Evolutionary conservation across 2,113 vertebrate species (phyloP).

Genomic region (Etia nguti): DNA sequence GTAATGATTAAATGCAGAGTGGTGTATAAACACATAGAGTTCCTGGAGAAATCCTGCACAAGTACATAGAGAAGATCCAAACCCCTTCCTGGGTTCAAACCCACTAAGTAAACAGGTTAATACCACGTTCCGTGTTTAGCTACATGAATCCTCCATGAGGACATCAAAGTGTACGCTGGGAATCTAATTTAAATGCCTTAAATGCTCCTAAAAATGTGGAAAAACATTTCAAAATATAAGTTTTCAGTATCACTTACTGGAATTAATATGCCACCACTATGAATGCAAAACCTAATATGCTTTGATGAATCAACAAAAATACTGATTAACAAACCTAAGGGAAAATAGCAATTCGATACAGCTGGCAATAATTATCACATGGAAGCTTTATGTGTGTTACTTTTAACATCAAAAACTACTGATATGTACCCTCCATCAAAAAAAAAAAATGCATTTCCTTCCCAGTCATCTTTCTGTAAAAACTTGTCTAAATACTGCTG

Average conservation of each 20-base stretch:
- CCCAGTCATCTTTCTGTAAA: not conserved
- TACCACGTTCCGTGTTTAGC: not conserved
- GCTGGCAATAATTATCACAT: not conserved
- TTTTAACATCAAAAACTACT: not conserved
- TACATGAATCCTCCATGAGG: not conserved
- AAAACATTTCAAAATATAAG: not conserved
- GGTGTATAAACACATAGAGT: not conserved
- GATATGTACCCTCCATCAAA: not conserved
- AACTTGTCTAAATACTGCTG: constrained; percentile 20
- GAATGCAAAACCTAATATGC: not conserved
- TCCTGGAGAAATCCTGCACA: not conserved
- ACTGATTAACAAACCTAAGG: not conserved
- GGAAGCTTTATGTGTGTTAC: rapidly evolving
- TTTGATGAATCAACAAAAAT: not conserved
- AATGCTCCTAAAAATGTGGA: not conserved
- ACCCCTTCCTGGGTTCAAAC: not conserved
- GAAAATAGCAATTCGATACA: not conserved
- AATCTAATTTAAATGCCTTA: not conserved
- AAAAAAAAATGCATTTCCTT: not conserved
- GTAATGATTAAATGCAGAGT: not conserved
- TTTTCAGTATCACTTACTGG: not conserved
- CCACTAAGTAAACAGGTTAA: not conserved
- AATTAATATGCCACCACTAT: not conserved
- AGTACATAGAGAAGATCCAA: not conserved
- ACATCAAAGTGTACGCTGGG: not conserved